Base-by-base conservation (phyloP, 2,797 vertebrate genomes). In the Cyprinella venusta region DNA sequence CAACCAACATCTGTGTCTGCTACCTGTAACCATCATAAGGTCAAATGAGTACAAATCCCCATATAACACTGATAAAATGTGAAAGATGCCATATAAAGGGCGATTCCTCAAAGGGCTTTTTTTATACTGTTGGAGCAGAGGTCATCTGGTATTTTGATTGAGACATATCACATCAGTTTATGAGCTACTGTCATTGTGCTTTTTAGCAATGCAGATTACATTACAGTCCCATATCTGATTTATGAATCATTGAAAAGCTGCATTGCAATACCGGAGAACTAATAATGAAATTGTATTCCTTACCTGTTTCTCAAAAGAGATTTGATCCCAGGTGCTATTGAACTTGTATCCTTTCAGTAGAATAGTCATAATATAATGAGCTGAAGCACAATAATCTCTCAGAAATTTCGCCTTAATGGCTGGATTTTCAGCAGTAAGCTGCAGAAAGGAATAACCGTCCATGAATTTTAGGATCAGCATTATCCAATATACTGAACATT, bases 281-380 rank as follows among this genome's bases (percentile, higher is more conserved):
- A 38, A 67, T 21, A 0, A 67, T 26, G 8, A 12, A 30, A 79
- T 6, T n/a, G 2, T 24, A 0, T 24, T 33, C 9, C 90, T 90
- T 89, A 96, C 96, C 94, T 96, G 91, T 80, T 50, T 90, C 59
- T 88, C 88, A 90, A 96, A 96, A 86, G 86, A 87, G 79, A 96
- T 94, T 87, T 80, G 88, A 83, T 89, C 81, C 96, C 96, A 96
- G 5, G 84, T 84, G 15, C 90, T 72, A 0, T 30, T 84, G 85
- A 96, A 96, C 56, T 94, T 93, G 48, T 90, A 95, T 83, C 94
- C 96, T 0, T 95, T 88, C 0, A 91, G 84, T 50, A 96, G 92
- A 72, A 96, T 88, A 0, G 91, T 91, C 85, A 94, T 89, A 81
- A 96, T 93, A 84, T 96, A 96, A 4, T 93, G 87, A 1, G 89